These are phyloP conservation scores for Triplophysa tibetana DNA, from an alignment of 2,113 vertebrate species.

Conservation along the genomic window DNA sequence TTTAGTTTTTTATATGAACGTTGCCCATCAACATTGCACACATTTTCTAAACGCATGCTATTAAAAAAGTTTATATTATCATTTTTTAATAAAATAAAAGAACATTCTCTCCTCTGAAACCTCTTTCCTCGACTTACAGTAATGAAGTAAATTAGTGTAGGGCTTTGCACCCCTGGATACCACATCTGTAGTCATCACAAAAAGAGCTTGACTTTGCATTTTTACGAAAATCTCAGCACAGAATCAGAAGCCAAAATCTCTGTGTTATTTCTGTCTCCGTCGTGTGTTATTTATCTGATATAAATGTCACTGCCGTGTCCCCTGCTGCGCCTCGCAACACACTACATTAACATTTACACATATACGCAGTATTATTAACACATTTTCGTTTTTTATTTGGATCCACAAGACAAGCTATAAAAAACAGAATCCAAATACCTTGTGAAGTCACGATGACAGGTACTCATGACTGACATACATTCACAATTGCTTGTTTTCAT, in stretches of 20 bases:
- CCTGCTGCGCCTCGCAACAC: neutral
- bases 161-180: neutral
- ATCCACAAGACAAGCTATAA: no score
- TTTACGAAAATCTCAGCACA: neutral
- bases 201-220: constrained; percentile 2
- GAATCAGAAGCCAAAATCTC: neutral
- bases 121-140: neutral
- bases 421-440: no score
- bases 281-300: neutral
- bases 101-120: no score
- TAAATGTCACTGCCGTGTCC: no score
- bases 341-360: constrained; percentile 24
- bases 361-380: neutral
- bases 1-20: no score
- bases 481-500: neutral
- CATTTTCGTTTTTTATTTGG: neutral
- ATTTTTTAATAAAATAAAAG: no score
- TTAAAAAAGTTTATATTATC: neutral
- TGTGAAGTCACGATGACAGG: no score
- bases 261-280: neutral
- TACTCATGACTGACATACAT: no score
- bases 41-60: no score
- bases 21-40: no score
- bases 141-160: neutral
- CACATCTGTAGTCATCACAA: constrained; percentile 5